Evolutionary conservation across 2,113 vertebrate genomes (phyloP), one percentile per base, ranked within the genome.

Genomic region (Sylvietta virens): DNA sequence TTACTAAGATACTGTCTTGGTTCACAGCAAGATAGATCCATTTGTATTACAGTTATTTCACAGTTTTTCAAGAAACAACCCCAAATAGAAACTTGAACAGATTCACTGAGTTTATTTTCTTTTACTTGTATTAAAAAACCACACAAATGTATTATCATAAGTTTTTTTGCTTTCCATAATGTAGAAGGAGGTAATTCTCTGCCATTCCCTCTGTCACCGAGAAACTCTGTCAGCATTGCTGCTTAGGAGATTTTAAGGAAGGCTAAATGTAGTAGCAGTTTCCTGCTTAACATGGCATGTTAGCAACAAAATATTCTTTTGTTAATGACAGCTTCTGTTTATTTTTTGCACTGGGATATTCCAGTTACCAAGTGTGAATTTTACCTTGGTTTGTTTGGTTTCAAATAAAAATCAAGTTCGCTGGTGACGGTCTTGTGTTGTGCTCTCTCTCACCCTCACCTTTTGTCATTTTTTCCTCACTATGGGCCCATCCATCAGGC

Each of bases 281-380:
- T 90, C 67, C 88, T 86, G 31, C 50, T 88, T 86, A 88, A 83
- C 44, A 35, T 2, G 4, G n/a, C 40, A 48, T 53, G 76, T 71
- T 90, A 86, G 60, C 88, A 86, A 30, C 67, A 88, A 94, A 94
- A 92, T 90, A 95, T 27, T 90, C 82, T 83, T 80, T 53, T 90
- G 79, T 87, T 96, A 95, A 92, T 94, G 93, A 81, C 91, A 94
- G 81, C 79, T 93, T 95, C 79, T 93, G 60, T 78, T 94, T 90
- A 39, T 77, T 82, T 93, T 95, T 94, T 97, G 56, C 85, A 50
- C 64, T 74, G 81, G 92, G 64, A 66, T 93, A 83, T 94, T 93
- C 79, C 90, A 71, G 44, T 82, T 88, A 81, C 67, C 44, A 88
- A 56, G 69, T 83, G 82, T 81, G 92, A 91, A 86, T 90, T 92